Evolutionary conservation across 2,888 invertebrate species (phyloP).

Genomic region (Drosophila anomalata): DNA sequence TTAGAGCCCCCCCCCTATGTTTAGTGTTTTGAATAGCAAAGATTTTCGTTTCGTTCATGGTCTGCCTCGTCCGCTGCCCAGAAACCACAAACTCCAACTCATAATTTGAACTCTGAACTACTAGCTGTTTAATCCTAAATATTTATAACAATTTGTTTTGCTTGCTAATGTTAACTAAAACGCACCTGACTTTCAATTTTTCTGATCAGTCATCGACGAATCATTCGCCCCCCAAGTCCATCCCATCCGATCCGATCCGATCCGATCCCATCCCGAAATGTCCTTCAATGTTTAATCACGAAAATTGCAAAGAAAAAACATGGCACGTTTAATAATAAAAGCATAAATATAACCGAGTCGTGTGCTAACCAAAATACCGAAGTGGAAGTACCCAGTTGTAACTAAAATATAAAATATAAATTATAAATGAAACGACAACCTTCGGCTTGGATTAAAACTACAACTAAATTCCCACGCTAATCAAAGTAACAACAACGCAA

Average conservation of each 20-base stretch:
- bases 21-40: conserved; percentile 29
- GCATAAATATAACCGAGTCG: conserved; percentile 22
- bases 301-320: conserved; percentile 53
- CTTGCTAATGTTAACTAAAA: conserved; percentile 52
- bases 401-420: no score
- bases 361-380: conserved; percentile 16
- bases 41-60: conserved; percentile 22
- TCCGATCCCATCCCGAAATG: conserved; percentile 26
- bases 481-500: conserved; percentile 34
- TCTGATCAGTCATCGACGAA: conserved; percentile 23
- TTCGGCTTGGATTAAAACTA: conserved; percentile 41
- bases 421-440: background rate
- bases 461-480: conserved; percentile 45
- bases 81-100: no score
- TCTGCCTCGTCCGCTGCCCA: conserved; percentile 34
- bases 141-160: conserved; percentile 51
- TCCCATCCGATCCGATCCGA: conserved; percentile 29
- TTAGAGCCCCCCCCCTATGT: conserved; percentile 17
- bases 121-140: conserved; percentile 26
- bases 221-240: conserved; percentile 1
- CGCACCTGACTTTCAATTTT: conserved; percentile 24
- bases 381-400: no score
- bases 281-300: conserved; percentile 7
- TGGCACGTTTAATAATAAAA: conserved; percentile 61
- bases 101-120: no score